phyloP scores from a whole-genome alignment of 2,797 vertebrate species.

The Rhinoraja longicauda region DNA sequence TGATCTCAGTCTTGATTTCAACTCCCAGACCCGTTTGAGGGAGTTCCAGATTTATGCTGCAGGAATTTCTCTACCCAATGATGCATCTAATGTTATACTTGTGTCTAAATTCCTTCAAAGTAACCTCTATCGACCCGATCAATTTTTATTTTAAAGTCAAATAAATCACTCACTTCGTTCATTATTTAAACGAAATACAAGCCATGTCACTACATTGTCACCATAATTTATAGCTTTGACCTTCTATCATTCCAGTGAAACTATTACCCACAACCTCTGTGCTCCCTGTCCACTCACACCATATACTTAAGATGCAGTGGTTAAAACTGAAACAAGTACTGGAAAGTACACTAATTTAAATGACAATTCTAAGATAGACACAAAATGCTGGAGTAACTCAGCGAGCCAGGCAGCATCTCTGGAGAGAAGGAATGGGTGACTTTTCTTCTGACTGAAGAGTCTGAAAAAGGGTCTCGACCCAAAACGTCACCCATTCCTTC shows the following conservation, averaged over 20 bases:
- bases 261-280: too few relatives aligned
- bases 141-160: background rate
- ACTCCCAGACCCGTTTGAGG: too few relatives aligned
- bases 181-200: background rate
- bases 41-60: too few relatives aligned
- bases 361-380: too few relatives aligned
- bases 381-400: too few relatives aligned
- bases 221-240: background rate
- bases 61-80: background rate
- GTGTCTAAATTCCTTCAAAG: background rate
- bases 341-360: background rate
- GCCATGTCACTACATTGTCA: background rate
- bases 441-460: too few relatives aligned
- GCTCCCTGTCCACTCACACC: too few relatives aligned
- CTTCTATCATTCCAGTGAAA: background rate
- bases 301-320: background rate
- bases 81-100: background rate
- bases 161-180: background rate
- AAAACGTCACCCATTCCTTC: too few relatives aligned
- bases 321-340: background rate
- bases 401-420: too few relatives aligned
- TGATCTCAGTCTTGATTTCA: background rate
- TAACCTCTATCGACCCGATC: background rate
- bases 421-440: too few relatives aligned
- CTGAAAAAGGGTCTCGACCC: too few relatives aligned